Percentiles rank a stretch among this genome's conserved stretches.
Evolutionary conservation across 37 sponge, comb jelly and placozoan genomes (phyloP).

Genomic region (Chondrosia reniformis): DNA sequence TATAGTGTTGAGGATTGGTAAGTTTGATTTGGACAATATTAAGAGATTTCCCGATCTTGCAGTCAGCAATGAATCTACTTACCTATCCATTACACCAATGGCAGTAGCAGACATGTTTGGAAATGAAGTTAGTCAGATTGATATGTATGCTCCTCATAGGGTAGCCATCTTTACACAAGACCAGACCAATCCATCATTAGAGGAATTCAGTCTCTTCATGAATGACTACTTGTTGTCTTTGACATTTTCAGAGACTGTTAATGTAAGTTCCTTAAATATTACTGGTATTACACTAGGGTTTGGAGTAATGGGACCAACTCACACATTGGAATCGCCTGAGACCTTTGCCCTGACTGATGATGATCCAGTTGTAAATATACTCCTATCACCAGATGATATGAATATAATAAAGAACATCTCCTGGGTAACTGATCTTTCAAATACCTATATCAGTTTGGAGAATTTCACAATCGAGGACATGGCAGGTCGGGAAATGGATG

Average conservation of each 20-base stretch:
- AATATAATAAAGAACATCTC: constrained; percentile 72
- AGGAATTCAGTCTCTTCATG: constrained; percentile 41
- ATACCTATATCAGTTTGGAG: constrained; percentile 69
- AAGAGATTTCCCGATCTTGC: constrained; percentile 63
- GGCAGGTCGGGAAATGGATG: constrained; percentile 42
- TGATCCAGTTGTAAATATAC: constrained; percentile 45
- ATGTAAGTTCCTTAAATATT: constrained; percentile 75
- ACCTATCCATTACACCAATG: constrained; percentile 43
- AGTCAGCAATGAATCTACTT: constrained; percentile 38
- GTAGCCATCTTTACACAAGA: constrained; percentile 32
- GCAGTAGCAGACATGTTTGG: constrained; percentile 77
- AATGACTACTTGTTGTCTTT: constrained; percentile 46
- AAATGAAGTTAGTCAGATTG: constrained; percentile 39
- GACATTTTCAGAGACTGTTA: constrained; percentile 82
- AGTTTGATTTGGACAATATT: constrained; percentile 72
- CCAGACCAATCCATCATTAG: constrained; percentile 51
- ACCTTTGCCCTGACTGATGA: constrained; percentile 40
- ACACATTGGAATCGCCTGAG: constrained; percentile 38
- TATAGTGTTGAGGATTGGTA: constrained; percentile 37
- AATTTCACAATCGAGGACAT: constrained; percentile 59
- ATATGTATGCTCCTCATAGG: constrained; percentile 21
- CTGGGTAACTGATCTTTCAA: constrained; percentile 49
- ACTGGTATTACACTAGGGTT: constrained; percentile 52
- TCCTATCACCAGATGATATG: constrained; percentile 65
- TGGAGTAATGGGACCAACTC: not conserved